phyloP scores from a whole-genome alignment of 2,113 vertebrate species.

The Pomatorhinus ruficollis region DNA sequence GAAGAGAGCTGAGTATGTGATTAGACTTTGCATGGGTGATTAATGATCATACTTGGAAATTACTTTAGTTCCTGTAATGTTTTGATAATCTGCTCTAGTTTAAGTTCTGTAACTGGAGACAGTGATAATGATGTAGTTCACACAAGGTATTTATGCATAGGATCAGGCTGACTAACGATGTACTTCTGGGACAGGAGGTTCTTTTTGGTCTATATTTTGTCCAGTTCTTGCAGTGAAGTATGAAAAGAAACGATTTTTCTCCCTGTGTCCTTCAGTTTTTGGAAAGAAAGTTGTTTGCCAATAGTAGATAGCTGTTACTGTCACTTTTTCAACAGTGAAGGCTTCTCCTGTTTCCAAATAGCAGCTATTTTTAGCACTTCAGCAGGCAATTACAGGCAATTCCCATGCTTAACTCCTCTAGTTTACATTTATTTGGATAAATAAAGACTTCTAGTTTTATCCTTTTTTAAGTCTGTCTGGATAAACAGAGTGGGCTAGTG shows the following conservation, averaged over 20 bases:
- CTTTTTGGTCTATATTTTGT: not conserved
- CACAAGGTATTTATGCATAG: not conserved
- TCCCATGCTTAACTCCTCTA: conserved; percentile 32
- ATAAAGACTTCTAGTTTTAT: conserved; percentile 39
- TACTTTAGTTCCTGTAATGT: conserved; percentile 6
- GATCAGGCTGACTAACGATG: not conserved
- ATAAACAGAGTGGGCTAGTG: conserved; percentile 44
- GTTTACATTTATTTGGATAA: conserved; percentile 49
- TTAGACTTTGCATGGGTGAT: not conserved
- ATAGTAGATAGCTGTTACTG: not conserved
- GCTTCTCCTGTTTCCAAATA: conserved; percentile 17
- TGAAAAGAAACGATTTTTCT: not conserved
- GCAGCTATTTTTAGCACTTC: conserved; percentile 32
- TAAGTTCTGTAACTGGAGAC: not conserved
- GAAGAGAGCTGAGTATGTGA: not conserved
- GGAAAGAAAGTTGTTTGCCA: not conserved
- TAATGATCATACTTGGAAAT: conserved; percentile 32
- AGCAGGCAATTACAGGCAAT: not conserved
- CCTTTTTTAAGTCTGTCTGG: conserved; percentile 8
- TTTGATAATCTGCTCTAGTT: not conserved
- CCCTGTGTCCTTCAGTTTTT: not conserved
- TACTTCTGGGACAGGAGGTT: not conserved
- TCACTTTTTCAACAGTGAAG: not conserved
- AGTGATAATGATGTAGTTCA: not conserved
- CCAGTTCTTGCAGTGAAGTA: not conserved